Conservation (phyloP, 1,140 invertebrate genomes). For the Conus ventricosus region DNA sequence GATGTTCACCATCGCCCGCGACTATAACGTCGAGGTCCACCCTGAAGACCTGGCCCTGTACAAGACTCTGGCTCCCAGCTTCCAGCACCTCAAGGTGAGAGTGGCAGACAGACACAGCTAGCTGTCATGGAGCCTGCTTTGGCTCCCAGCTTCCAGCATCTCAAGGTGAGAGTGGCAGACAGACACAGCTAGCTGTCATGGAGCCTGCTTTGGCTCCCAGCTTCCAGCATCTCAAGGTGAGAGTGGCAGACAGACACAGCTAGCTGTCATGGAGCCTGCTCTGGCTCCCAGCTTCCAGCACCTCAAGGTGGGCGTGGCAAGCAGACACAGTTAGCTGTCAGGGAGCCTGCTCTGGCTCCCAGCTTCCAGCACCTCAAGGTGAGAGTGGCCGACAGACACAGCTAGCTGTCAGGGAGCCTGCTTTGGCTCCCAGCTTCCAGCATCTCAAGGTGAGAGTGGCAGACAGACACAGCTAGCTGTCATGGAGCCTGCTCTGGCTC, state of each 20-base stretch:
- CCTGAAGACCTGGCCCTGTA: constrained; percentile 73
- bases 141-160: constrained; percentile 56
- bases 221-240: not conserved
- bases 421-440: constrained; percentile 66
- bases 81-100: not conserved
- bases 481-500: constrained; percentile 72
- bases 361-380: constrained; percentile 37
- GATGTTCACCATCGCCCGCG: constrained; percentile 72
- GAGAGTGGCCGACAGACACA: too few relatives aligned
- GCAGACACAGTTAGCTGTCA: constrained; percentile 50
- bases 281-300: constrained; percentile 62
- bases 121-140: constrained; percentile 73
- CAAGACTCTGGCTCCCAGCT: constrained; percentile 70
- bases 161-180: too few relatives aligned
- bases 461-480: too few relatives aligned
- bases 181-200: constrained; percentile 58
- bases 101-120: too few relatives aligned
- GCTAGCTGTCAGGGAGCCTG: constrained; percentile 67
- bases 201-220: constrained; percentile 73
- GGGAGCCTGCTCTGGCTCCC: constrained; percentile 73
- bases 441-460: too few relatives aligned
- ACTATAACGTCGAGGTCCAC: constrained; percentile 67
- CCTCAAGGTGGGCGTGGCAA: not conserved
- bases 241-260: too few relatives aligned
- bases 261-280: too few relatives aligned